These are phyloP conservation scores for Isichthys henryi DNA, from an alignment of 2,113 vertebrate species.

Conservation along the genomic window DNA sequence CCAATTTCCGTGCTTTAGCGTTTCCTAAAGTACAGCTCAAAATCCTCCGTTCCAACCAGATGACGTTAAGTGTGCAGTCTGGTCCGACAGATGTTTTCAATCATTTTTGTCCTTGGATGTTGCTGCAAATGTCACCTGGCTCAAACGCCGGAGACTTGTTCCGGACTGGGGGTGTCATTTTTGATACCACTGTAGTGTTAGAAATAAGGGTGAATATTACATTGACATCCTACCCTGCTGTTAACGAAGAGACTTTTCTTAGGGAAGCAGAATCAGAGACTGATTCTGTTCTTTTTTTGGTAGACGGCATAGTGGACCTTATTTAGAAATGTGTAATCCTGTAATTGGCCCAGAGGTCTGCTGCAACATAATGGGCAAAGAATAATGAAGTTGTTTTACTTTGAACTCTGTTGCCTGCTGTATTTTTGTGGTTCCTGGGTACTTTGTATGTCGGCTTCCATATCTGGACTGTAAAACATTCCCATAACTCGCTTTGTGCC, in stretches of 20 bases:
- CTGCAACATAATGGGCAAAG: neutral
- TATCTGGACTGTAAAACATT: neutral
- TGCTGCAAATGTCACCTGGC: neutral
- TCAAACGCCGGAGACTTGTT: neutral
- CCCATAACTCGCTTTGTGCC: neutral
- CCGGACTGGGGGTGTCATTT: neutral
- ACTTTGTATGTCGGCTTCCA: neutral
- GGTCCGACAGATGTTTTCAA: constrained; percentile 19
- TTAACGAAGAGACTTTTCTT: neutral
- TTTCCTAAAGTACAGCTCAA: constrained; percentile 1
- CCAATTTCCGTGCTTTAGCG: constrained; percentile 12
- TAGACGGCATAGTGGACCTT: neutral
- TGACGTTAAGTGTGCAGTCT: constrained; percentile 2
- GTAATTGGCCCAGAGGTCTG: neutral
- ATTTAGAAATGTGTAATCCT: neutral
- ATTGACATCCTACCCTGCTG: neutral
- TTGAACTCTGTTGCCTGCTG: neutral
- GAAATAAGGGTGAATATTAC: neutral
- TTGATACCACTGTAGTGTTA: neutral
- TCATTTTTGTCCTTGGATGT: neutral
- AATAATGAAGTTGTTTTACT: neutral
- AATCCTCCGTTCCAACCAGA: neutral
- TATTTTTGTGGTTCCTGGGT: neutral
- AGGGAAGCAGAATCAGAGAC: neutral
- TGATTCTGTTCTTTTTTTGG: neutral